Conservation (phyloP, 2,888 invertebrate species). For the Metalampra italica region DNA sequence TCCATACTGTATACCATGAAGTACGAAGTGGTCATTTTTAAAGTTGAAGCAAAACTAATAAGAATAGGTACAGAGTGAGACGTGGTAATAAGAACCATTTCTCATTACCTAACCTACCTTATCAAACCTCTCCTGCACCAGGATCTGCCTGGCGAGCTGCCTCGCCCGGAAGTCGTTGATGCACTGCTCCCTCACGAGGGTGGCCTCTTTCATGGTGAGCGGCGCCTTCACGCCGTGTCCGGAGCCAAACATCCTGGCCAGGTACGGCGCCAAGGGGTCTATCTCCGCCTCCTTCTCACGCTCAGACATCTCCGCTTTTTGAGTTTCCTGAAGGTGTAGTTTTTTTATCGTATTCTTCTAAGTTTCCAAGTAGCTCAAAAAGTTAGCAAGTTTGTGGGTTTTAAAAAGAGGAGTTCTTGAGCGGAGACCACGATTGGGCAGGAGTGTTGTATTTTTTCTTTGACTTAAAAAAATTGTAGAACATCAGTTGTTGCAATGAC, state of each 20-base stretch:
- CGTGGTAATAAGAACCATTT: too few species aligned
- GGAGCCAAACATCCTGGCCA: slow-evolving; percentile 78
- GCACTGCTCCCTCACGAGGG: slow-evolving; percentile 77
- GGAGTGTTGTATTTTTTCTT: too few species aligned
- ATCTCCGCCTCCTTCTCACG: slow-evolving; percentile 81
- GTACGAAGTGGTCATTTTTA: too few species aligned
- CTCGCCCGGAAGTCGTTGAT: slow-evolving; percentile 82
- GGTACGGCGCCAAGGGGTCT: slow-evolving; percentile 81
- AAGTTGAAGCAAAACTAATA: not conserved
- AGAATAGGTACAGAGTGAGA: too few species aligned
- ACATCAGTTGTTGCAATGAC: too few species aligned
- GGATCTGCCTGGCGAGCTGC: slow-evolving; percentile 80
- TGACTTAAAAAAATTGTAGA: too few species aligned
- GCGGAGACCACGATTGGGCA: too few species aligned
- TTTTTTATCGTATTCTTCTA: too few species aligned
- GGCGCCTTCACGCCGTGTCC: slow-evolving; percentile 48
- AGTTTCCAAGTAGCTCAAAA: too few species aligned
- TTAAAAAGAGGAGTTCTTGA: too few species aligned
- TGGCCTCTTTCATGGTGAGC: slow-evolving; percentile 67
- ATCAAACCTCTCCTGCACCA: slow-evolving; percentile 82
- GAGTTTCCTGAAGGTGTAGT: slow-evolving; percentile 53
- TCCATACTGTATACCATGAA: too few species aligned
- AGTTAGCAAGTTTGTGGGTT: too few species aligned
- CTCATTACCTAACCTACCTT: slow-evolving; percentile 50
- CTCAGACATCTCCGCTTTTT: slow-evolving; percentile 70